phyloP scores from a whole-genome alignment of 2,113 vertebrate genomes.

The Neogobius melanostomus region DNA sequence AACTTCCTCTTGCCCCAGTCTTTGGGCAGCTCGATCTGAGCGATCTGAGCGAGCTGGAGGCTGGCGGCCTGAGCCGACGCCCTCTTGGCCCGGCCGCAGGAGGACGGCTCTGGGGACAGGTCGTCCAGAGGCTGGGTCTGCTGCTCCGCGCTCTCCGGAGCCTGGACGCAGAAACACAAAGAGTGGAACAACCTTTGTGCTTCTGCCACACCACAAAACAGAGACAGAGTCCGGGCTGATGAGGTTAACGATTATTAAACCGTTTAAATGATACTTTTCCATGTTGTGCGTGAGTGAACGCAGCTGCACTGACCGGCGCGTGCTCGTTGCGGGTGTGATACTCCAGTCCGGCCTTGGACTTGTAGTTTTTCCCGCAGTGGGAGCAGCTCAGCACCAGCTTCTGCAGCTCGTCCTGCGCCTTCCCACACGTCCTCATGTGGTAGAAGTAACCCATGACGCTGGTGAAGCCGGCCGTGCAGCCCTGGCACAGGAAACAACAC shows the following conservation, averaged over 20 bases:
- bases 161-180: slow-evolving; percentile 38
- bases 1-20: slow-evolving; percentile 96
- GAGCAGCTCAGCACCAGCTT: slow-evolving; percentile 88
- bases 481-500: slow-evolving; percentile 64
- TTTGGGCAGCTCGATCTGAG: slow-evolving; percentile 87
- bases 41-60: slow-evolving; percentile 90
- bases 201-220: too few species aligned
- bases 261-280: too few species aligned
- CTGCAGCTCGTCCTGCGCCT: slow-evolving; percentile 88
- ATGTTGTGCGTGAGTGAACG: too few species aligned
- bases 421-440: slow-evolving; percentile 91
- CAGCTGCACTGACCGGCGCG: slow-evolving; percentile 79
- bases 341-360: slow-evolving; percentile 88
- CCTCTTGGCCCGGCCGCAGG: slow-evolving; percentile 83
- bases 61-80: slow-evolving; percentile 90
- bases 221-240: too few species aligned
- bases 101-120: slow-evolving; percentile 69
- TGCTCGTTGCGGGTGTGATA: slow-evolving; percentile 94
- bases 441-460: slow-evolving; percentile 96
- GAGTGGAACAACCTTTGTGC: neutral
- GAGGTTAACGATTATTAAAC: too few species aligned
- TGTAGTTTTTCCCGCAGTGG: slow-evolving; percentile 90
- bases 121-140: slow-evolving; percentile 75
- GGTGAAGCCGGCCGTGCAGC: slow-evolving; percentile 89
- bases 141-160: slow-evolving; percentile 53